Conservation (phyloP, 2,797 vertebrate genomes). For the Notamacropus eugenii region DNA sequence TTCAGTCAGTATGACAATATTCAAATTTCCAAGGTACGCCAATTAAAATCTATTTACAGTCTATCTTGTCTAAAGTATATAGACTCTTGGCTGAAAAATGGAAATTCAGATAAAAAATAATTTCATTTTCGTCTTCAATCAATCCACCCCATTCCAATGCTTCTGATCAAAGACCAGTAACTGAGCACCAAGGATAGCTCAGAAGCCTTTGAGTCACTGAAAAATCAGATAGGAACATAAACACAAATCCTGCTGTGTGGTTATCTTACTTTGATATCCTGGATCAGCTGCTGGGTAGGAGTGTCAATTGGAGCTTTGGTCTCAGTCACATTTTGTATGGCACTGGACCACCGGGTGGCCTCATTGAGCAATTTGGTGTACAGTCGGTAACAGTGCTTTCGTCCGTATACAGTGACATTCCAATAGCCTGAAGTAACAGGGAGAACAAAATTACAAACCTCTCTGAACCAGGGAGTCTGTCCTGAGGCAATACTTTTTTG, state of each 20-base stretch:
- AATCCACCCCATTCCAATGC: neutral
- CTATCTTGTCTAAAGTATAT: neutral
- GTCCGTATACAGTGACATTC: constrained; percentile 93
- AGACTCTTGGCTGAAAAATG: neutral
- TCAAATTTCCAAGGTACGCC: neutral
- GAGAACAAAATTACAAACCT: accelerated
- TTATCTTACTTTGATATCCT: constrained; percentile 93
- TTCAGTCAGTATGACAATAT: accelerated
- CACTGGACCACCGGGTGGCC: constrained; percentile 93
- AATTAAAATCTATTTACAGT: neutral
- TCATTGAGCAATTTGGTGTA: constrained; percentile 96
- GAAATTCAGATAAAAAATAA: neutral
- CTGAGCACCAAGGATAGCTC: accelerated
- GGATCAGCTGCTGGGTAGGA: constrained; percentile 97
- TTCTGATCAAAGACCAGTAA: neutral
- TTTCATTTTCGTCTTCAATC: neutral
- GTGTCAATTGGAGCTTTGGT: constrained; percentile 96
- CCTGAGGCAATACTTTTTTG: neutral
- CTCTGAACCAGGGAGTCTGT: accelerated
- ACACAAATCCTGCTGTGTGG: accelerated
- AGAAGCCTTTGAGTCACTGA: neutral
- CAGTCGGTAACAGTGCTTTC: constrained; percentile 95
- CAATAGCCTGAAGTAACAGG: constrained; percentile 90
- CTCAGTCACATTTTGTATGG: constrained; percentile 96
- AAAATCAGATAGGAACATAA: neutral